phyloP scores from a whole-genome alignment of 2,113 vertebrate species.

The Pangasianodon gigas region DNA sequence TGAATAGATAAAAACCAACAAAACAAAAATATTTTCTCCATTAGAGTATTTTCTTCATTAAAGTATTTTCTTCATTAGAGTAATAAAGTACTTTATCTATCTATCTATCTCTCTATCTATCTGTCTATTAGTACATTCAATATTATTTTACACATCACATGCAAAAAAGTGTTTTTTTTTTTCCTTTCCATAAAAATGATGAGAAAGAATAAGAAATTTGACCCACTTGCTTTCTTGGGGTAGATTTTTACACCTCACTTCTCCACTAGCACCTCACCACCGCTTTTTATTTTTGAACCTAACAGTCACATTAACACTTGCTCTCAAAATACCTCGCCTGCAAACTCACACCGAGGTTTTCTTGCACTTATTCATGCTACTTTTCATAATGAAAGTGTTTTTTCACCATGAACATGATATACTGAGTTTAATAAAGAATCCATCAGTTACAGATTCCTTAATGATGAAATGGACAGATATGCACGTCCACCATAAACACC shows the following conservation, averaged over 20 bases:
- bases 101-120: not conserved
- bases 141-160: not conserved
- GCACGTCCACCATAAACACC: no score
- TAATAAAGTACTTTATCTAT: not conserved
- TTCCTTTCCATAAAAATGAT: not conserved
- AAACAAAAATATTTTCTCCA: no score
- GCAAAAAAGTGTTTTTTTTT: not conserved
- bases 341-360: slow-evolving; percentile 62
- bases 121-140: not conserved
- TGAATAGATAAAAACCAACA: no score
- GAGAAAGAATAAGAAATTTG: not conserved
- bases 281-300: slow-evolving; percentile 61
- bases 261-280: slow-evolving; percentile 57
- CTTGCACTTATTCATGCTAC: slow-evolving; percentile 43
- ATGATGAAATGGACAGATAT: not conserved
- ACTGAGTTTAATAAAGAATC: not conserved
- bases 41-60: not conserved
- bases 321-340: slow-evolving; percentile 69
- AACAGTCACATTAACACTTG: slow-evolving; percentile 66
- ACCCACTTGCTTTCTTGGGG: slow-evolving; percentile 45
- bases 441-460: not conserved
- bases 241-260: slow-evolving; percentile 54
- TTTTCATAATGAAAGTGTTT: slow-evolving; percentile 23
- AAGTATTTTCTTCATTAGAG: no score
- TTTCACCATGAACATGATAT: not conserved